These are phyloP conservation scores for Graptemys geographica DNA, from an alignment of 2,797 vertebrate genomes.

Conservation along the genomic window DNA sequence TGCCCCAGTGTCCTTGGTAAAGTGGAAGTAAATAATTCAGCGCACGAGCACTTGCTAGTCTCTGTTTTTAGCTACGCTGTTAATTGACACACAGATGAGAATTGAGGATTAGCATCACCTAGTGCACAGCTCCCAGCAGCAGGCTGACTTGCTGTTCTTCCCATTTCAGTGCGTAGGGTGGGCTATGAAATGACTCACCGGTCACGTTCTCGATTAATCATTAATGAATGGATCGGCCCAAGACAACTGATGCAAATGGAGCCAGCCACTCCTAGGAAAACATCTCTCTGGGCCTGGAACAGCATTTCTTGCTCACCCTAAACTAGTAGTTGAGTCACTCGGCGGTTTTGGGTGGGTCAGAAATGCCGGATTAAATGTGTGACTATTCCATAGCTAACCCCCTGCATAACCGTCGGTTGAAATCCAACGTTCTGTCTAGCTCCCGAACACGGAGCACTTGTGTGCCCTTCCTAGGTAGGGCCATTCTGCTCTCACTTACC, in stretches of 20 bases:
- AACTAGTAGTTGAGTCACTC: neutral
- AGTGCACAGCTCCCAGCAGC: neutral
- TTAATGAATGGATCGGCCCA: slow-evolving; percentile 2
- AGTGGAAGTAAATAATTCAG: neutral
- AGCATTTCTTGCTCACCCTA: neutral
- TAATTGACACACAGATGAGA: neutral
- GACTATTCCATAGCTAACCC: neutral
- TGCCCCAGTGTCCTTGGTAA: neutral
- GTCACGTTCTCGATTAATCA: slow-evolving; percentile 41
- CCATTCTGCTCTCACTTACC: no score
- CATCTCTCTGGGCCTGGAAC: slow-evolving; percentile 40
- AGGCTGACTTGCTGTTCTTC: neutral
- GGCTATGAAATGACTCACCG: slow-evolving; percentile 50
- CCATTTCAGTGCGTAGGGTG: neutral
- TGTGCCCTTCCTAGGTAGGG: neutral
- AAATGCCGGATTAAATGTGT: neutral
- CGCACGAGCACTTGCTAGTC: neutral
- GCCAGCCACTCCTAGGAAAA: slow-evolving; percentile 48
- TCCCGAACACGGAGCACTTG: neutral
- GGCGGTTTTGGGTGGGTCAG: neutral
- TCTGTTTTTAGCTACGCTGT: neutral
- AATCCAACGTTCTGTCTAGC: neutral
- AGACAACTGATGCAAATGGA: slow-evolving; percentile 38
- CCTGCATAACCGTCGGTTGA: neutral
- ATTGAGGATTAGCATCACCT: neutral